Evolutionary conservation across 2,888 invertebrate species (phyloP), one percentile per base, ranked within the genome.

Genomic region (Platycheirus rosarum): DNA sequence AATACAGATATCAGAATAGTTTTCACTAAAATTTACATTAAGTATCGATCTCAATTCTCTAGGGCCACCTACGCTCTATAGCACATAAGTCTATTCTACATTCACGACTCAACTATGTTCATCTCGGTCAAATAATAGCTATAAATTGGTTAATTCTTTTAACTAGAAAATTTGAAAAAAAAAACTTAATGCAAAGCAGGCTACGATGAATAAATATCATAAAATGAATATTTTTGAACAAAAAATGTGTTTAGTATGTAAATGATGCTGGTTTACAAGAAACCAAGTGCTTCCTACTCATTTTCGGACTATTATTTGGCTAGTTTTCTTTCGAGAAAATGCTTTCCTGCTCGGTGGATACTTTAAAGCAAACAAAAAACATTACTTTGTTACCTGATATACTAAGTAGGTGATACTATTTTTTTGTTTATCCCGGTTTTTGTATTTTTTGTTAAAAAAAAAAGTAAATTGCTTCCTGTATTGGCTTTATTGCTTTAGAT

Each of bases 221-320:
- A 40, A 32, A 57, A 57, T 14, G 57, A 57, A 37, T 16, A 26
- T 37, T 55, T 20, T 55, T 55, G 23, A 55, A 55, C 55, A 20
- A n/a, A 48, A 48, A 35, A 14, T 14, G 9, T 16, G 26, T 9
- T 42, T 35, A 35, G 18, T 73, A 53, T 63, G 51, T 16, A 40
- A 63, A 55, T 63, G 48, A 11, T 66, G 55, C 32, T 40, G 53
- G 48, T 20, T 65, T 65, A 57, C 55, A 48, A 44, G 37, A 46
- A 35, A 20, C 37, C 44, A 26, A 69, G 37, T 69, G 57, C 57
- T 57, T 14, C 48, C 57, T 48, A 49, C 57, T 40, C 35, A 46
- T 46, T 53, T 55, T n/a, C 3, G 32, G 32, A 53, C 23, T 66
- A 35, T 63, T 9, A 49, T 14, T 57, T 37, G 57, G 57, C 14